These are phyloP conservation scores for Lepus americanus DNA, from an alignment of 2,113 vertebrate genomes.

Conservation along the genomic window DNA sequence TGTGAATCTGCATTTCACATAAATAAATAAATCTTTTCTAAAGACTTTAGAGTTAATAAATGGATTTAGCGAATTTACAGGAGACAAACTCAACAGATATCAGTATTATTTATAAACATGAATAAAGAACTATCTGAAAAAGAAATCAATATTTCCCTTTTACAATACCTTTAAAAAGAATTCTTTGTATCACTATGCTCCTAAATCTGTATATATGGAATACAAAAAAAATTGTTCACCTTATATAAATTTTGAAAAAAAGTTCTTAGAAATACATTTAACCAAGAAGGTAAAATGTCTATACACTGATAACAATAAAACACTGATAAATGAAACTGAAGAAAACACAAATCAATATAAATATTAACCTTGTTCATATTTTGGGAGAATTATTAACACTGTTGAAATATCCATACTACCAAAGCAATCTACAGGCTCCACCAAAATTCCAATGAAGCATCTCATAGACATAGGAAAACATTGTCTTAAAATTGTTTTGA, in stretches of 20 bases:
- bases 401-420: neutral
- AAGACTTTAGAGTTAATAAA: neutral
- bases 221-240: no score
- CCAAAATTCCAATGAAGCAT: neutral
- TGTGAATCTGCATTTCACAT: no score
- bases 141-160: neutral
- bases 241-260: neutral
- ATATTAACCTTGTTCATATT: no score
- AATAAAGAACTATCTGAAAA: neutral
- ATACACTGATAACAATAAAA: neutral
- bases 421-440: neutral
- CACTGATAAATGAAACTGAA: neutral
- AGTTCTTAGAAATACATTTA: neutral
- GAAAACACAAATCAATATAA: neutral
- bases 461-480: neutral
- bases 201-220: no score
- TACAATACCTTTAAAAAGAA: neutral
- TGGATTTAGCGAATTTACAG: neutral
- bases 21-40: no score
- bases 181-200: no score
- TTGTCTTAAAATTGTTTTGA: neutral
- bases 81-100: neutral
- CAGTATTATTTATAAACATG: neutral
- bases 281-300: neutral
- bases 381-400: neutral